phyloP scores from a whole-genome alignment of 2,797 vertebrate species.

The Cyclopterus lumpus region DNA sequence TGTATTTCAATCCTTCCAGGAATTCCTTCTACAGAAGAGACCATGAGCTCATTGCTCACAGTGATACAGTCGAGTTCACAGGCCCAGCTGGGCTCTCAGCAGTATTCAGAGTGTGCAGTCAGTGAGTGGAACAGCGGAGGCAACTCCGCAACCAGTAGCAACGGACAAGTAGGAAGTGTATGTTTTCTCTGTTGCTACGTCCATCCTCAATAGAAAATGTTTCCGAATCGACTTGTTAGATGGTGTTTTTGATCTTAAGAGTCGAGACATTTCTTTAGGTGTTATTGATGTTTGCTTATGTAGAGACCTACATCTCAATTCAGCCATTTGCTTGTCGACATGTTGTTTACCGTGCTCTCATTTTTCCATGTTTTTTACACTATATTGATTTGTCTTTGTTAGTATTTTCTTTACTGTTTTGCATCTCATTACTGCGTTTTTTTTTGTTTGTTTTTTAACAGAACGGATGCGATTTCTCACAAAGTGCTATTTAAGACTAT shows the following conservation, averaged over 20 bases:
- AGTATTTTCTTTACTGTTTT: conserved; percentile 18
- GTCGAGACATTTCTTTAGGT: neutral
- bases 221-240: neutral
- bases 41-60: conserved; percentile 85
- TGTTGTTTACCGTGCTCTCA: conserved; percentile 17
- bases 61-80: conserved; percentile 86
- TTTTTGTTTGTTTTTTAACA: neutral
- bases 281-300: too few relatives aligned
- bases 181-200: conserved; percentile 61
- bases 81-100: conserved; percentile 82
- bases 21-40: conserved; percentile 86
- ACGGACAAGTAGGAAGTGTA: conserved; percentile 88
- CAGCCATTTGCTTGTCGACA: neutral
- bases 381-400: conserved; percentile 32
- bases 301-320: neutral
- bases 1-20: conserved; percentile 67
- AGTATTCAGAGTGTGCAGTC: conserved; percentile 87
- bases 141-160: conserved; percentile 81
- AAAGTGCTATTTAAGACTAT: neutral
- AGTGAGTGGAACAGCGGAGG: conserved; percentile 88
- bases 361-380: conserved; percentile 14
- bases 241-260: neutral
- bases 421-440: conserved; percentile 31
- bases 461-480: neutral
- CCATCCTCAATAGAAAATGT: neutral